phyloP scores from a whole-genome alignment of 2,888 invertebrate species.

The Syrphus vitripennis region DNA sequence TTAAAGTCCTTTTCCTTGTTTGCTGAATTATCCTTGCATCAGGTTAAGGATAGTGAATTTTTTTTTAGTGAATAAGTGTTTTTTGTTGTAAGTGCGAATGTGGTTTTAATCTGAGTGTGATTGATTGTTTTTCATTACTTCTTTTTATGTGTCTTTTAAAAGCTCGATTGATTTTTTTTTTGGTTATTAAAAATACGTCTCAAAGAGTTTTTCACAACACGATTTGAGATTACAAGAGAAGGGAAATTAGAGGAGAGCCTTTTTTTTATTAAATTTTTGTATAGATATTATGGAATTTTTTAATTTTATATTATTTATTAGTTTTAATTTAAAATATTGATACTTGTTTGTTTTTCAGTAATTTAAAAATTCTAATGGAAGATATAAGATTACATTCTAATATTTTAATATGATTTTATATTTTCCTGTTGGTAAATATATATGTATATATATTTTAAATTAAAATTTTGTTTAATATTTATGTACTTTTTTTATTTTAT shows the following conservation, averaged over 20 bases:
- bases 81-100: slow-evolving; percentile 33
- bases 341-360: slow-evolving; percentile 20
- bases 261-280: background rate
- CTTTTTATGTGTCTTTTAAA: slow-evolving; percentile 59
- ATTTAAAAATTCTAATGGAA: slow-evolving; percentile 69
- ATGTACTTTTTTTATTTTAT: slow-evolving; percentile 1
- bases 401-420: background rate
- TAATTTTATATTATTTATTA: background rate
- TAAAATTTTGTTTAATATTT: slow-evolving; percentile 21
- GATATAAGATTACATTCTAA: slow-evolving; percentile 63
- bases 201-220: slow-evolving; percentile 65
- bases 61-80: background rate
- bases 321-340: slow-evolving; percentile 22
- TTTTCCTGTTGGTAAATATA: background rate
- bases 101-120: slow-evolving; percentile 62
- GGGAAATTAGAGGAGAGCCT: background rate
- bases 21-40: slow-evolving; percentile 54
- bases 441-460: slow-evolving; percentile 5
- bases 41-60: slow-evolving; percentile 55
- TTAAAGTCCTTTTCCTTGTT: slow-evolving; percentile 37
- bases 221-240: slow-evolving; percentile 54
- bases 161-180: slow-evolving; percentile 51
- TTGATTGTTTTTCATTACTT: slow-evolving; percentile 50
- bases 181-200: slow-evolving; percentile 33
- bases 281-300: slow-evolving; percentile 6